Conservation (phyloP, 2,113 vertebrate genomes). For the Rattus norvegicus region GRCr8 NC_086039.1:28827501-28828000, state of each 20-base stretch:
- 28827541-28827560: slow-evolving; percentile 13
- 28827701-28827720: background rate
- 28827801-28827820: background rate
- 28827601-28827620: background rate
- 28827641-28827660: background rate
- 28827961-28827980: background rate
- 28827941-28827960: background rate
- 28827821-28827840: background rate
- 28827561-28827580: background rate
- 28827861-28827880: background rate
- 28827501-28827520: background rate
- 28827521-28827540: background rate
- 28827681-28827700: background rate
- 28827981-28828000: background rate
- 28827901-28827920: background rate
- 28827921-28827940: background rate
- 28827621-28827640: background rate
- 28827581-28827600: background rate
- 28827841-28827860: background rate
- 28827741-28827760: background rate
- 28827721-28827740: background rate
- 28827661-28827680: background rate
- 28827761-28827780: background rate
- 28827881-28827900: background rate
- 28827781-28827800: background rate